phyloP scores from a whole-genome alignment of 2,113 vertebrate species.

The Apus apus region DNA sequence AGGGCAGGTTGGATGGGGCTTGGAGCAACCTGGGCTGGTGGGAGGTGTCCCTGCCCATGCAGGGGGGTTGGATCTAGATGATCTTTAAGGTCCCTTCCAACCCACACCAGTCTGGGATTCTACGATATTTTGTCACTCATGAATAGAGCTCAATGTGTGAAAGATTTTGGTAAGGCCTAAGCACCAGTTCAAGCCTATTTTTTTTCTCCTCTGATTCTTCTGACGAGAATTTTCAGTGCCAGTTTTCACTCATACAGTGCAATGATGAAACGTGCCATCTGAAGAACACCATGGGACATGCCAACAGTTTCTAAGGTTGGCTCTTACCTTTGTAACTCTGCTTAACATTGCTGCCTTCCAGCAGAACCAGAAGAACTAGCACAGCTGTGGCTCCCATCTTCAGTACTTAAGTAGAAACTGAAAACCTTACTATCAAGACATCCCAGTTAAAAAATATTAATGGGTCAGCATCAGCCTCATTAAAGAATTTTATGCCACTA shows the following conservation, averaged over 20 bases:
- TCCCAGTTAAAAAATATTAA: neutral
- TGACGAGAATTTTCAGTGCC: neutral
- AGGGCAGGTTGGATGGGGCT: too few relatives aligned
- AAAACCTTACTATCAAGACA: neutral
- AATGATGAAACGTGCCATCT: accelerated
- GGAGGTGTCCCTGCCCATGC: too few relatives aligned
- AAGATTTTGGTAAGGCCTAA: neutral
- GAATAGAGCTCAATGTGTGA: neutral
- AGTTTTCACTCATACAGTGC: neutral
- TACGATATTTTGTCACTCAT: neutral
- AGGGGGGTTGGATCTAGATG: too few relatives aligned
- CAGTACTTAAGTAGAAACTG: neutral
- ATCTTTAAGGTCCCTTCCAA: too few relatives aligned
- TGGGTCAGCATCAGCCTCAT: neutral
- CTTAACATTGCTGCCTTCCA: neutral
- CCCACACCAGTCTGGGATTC: too few relatives aligned
- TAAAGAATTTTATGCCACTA: neutral
- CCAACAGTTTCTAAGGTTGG: neutral
- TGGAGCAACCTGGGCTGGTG: too few relatives aligned
- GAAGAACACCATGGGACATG: neutral
- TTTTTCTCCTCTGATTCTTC: neutral
- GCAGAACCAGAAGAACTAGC: neutral
- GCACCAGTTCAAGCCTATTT: neutral
- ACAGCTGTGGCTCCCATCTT: neutral
- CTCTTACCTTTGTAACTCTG: neutral